Base-by-base conservation (phyloP, 2,888 invertebrate genomes). In the Hybos culiciformis region DNA sequence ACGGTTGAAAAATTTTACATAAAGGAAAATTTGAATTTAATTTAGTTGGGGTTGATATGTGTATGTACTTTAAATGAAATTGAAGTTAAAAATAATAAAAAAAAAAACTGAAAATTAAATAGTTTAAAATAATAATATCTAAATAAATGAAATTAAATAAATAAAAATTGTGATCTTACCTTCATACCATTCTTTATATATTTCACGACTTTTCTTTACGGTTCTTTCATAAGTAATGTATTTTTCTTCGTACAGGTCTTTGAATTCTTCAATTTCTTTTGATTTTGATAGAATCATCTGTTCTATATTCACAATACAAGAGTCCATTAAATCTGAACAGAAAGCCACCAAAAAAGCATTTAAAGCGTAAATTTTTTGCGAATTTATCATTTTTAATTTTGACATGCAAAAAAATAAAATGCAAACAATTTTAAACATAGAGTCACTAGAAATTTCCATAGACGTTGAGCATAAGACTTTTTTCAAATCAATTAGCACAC, bases 291-390 rank as follows among this genome's bases (percentile, higher is more conserved):
- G 46, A 44, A 67, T 60, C 3, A 55, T 61, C 47, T 66, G 61
- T 45, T 65, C 63, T 5, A 67, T 45, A 46, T 63, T 63, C 42
- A 73, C 72, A 55, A 74, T 56, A 66, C 63, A 60, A 59, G 71
- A 58, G 61, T 70, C 53, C 66, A 64, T 51, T 59, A 64, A 54
- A 68, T 76, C 61, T 71, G 80, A 50, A 78, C 67, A 77, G 50
- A 91, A 72, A 19, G 88, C 87, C 39, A 92, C 71, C 40, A 83
- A 75, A 57, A 92, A 88, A 21, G 91, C 90, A 56, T 85, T 80
- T 42, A 83, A 75, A 19, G 85, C 81, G 53, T 87, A 85, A 34
- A 82, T 75, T 60, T 84, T 83, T n/a, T 72, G 71, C n/a, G 84
- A 83, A 58, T 83, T 77, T 39, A 71, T 72, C 56, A 74, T 77